Base-by-base conservation (phyloP, 2,888 invertebrate species). In the Hofmannophila pseudospretella region DNA sequence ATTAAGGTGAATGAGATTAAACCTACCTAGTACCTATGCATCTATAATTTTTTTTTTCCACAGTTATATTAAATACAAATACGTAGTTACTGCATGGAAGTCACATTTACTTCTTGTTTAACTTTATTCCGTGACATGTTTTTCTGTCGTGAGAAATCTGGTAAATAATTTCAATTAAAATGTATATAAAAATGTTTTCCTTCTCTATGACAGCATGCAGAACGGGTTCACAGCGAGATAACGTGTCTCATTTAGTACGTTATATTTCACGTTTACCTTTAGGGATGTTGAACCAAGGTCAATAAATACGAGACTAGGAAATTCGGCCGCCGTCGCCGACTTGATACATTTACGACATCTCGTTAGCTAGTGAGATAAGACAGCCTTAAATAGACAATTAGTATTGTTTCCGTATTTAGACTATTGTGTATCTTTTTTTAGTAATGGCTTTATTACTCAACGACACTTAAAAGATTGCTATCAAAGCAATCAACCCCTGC, bases 351-450 rank as follows among this genome's bases (percentile, higher is more conserved):
- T 82, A 86, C 63, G 58, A 63, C 46, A 55, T 58, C 84, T 85
- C 76, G 82, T 86, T 85, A 84, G 74, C 60, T 52, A 52, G 47
- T 54, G 57, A 55, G 76, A 80, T 81, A 79, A 80, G 73, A 66
- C 59, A 55, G 54, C 57, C 67, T 62, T 77, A 81, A 85, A 72
- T 80, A 76, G 74, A 73, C 79, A 75, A 86, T 85, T 84, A 82
- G 74, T 73, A 79, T 82, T 84, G 82, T 84, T 71, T 60, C 57
- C 50, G 49, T 58, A 55, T 58, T 49, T 42, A 48, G 40, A 39
- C 43, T 45, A 57, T 61, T 53, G 50, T 57, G 40, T 47, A 45
- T 12, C 20, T 32, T 11, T 32, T 19, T 32, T 31, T 23, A 23
- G 8, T n/a, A 23, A 2, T 23, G 1, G 2, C 2, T 23, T n/a